Percentiles rank a stretch among this genome's conserved stretches.
These are phyloP conservation scores for Seriola dumerili DNA, from an alignment of 2,113 vertebrate genomes.

Conservation along the genomic window DNA sequence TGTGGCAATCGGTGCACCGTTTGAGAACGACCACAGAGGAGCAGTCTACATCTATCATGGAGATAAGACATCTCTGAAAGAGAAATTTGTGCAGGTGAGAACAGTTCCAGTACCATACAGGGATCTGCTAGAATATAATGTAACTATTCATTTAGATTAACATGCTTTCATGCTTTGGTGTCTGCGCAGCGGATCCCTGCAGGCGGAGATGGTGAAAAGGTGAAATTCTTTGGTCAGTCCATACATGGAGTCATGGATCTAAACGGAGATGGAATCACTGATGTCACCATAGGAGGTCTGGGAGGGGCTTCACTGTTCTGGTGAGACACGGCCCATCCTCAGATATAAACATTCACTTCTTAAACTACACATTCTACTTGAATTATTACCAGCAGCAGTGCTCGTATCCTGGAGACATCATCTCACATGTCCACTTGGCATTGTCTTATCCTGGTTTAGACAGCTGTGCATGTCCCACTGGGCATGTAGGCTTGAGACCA, in stretches of 20 bases:
- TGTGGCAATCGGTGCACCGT: slow-evolving; percentile 92
- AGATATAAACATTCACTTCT: slow-evolving; percentile 38
- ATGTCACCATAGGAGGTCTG: slow-evolving; percentile 96
- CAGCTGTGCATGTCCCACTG: slow-evolving; percentile 72
- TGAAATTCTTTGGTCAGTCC: slow-evolving; percentile 98
- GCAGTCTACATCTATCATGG: slow-evolving; percentile 97
- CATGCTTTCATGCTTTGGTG: slow-evolving; percentile 3
- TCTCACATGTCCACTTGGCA: slow-evolving; percentile 35
- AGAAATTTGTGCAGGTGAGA: slow-evolving; percentile 90
- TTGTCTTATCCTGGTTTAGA: slow-evolving; percentile 59
- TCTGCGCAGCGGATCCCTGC: slow-evolving; percentile 90
- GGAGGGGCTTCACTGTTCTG: slow-evolving; percentile 97
- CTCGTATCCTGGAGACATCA: slow-evolving; percentile 8
- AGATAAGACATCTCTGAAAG: slow-evolving; percentile 83
- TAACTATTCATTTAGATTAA: not conserved
- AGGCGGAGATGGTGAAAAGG: slow-evolving; percentile 90
- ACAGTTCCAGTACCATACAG: accelerated
- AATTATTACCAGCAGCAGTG: slow-evolving; percentile 24
- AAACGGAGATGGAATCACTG: slow-evolving; percentile 93
- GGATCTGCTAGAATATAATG: not conserved
- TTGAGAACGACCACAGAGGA: slow-evolving; percentile 94
- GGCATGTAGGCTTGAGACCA: slow-evolving; percentile 55
- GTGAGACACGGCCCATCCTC: slow-evolving; percentile 78
- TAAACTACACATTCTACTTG: slow-evolving; percentile 37
- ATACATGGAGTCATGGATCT: slow-evolving; percentile 97